Percentiles rank a stretch among this genome's conserved stretches.
Conservation (phyloP, 2,888 invertebrate genomes). For the Drosophila algonquin region DNA sequence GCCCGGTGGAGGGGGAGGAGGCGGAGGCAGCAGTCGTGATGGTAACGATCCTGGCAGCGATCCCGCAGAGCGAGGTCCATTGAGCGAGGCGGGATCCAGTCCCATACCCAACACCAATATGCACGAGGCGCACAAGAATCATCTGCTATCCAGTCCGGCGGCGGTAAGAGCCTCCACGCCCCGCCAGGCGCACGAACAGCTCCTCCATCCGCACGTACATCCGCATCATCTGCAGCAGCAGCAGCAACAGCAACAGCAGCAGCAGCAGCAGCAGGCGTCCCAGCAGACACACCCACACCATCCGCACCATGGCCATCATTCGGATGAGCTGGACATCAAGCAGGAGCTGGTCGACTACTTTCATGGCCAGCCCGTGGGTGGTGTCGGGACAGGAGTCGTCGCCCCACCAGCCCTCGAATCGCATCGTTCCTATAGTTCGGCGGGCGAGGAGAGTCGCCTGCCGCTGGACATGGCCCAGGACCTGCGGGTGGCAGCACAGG, state of each 20-base stretch:
- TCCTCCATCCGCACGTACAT: conserved; percentile 51
- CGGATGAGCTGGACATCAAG: conserved; percentile 81
- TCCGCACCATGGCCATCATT: conserved; percentile 33
- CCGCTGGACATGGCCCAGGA: conserved; percentile 82
- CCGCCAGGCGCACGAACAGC: conserved; percentile 67
- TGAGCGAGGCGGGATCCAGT: conserved; percentile 75
- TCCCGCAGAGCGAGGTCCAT: conserved; percentile 18
- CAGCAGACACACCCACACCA: conserved; percentile 6
- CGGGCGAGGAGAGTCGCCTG: conserved; percentile 78
- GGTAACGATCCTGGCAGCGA: conserved; percentile 35
- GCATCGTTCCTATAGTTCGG: conserved; percentile 82
- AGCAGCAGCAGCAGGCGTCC: conserved; percentile 11
- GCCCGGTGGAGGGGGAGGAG: conserved; percentile 37
- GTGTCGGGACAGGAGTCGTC: conserved; percentile 31
- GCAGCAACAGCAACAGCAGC: conserved; percentile 25
- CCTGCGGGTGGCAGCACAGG: conserved; percentile 80
- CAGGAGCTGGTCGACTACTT: conserved; percentile 82
- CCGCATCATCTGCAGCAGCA: conserved; percentile 31
- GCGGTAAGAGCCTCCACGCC: conserved; percentile 59
- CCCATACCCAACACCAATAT: conserved; percentile 80
- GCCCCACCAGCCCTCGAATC: conserved; percentile 80
- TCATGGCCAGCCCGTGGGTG: conserved; percentile 65
- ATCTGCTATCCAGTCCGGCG: conserved; percentile 66
- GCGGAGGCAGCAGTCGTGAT: conserved; percentile 33
- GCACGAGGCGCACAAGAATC: conserved; percentile 79